Base-by-base conservation (phyloP, 2,888 invertebrate species). In the Tuta absoluta region DNA sequence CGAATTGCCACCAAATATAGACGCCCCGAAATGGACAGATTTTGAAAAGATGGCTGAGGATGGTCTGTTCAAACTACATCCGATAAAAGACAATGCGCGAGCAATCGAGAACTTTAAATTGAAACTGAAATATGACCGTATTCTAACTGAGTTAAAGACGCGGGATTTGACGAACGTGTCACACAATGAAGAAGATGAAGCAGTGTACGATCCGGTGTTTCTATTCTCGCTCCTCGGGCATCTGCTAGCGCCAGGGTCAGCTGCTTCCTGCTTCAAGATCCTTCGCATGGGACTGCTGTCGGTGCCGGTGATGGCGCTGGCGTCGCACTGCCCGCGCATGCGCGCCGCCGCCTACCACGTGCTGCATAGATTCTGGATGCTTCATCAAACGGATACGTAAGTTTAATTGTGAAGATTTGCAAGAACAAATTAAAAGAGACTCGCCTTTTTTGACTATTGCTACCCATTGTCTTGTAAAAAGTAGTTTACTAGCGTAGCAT, bases 151-250 rank as follows among this genome's bases (percentile, higher is more conserved):
- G 37, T 70, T 78, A 17, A 76, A 72, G 58, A 73, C 72, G 17
- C 61, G 66, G 0, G 87, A 88, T 64, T 67, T 85, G 12, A 68
- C 75, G 12, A 72, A 75, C 7, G 65, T 71, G 1, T 84, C 85
- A 1, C 86, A 88, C 67, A 12, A 69, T 3, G 78, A 79, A 51
- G 69, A 69, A 0, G 83, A 83, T 38, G 81, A 80, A 45, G 83
- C 91, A 3, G 88, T 95, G 62, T 98, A 98, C 74, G 98, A 98
- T 86, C 95, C 98, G 0, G 92, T 95, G 28, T 98, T 97, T 80
- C 88, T 97, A 70, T 90, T 98, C 63, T 96, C 97, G 0, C 81
- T 97, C 11, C 93, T 98, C 79, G 94, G 94, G 68, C 94, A 95
- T 76, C 85, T 97, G 56, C 88, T 97, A 68, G 94, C 95, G 0